Conservation (phyloP, 1,140 invertebrate species). For the Zaprionus nigranus region DNA sequence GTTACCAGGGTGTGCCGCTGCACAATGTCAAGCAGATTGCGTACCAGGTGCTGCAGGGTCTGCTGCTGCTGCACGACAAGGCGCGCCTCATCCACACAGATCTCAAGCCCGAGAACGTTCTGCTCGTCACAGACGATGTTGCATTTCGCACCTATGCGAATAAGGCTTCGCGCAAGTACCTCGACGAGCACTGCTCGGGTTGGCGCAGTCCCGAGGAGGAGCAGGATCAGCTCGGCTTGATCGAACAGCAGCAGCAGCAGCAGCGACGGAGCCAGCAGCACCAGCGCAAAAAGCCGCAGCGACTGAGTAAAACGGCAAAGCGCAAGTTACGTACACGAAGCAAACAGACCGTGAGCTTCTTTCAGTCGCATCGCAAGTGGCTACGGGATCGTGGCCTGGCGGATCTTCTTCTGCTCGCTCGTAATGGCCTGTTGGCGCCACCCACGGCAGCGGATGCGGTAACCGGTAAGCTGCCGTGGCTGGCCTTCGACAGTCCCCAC, state of each 20-base stretch:
- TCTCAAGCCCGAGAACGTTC: slow-evolving; percentile 99
- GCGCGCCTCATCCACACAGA: slow-evolving; percentile 99
- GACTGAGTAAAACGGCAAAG: slow-evolving; percentile 43
- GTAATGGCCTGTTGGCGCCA: background rate
- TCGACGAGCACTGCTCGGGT: slow-evolving; percentile 88
- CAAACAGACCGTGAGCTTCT: slow-evolving; percentile 90
- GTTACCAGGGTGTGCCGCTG: slow-evolving; percentile 97
- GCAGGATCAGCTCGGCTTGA: background rate
- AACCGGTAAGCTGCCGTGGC: slow-evolving; percentile 30
- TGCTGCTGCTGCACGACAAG: slow-evolving; percentile 97
- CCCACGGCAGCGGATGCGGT: slow-evolving; percentile 25
- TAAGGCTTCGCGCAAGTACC: slow-evolving; percentile 93
- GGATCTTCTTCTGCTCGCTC: slow-evolving; percentile 50
- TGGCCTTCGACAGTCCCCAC: slow-evolving; percentile 46
- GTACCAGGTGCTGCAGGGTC: slow-evolving; percentile 97
- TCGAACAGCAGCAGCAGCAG: background rate
- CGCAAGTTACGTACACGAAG: slow-evolving; percentile 77
- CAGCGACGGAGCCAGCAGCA: background rate
- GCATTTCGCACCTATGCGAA: slow-evolving; percentile 94
- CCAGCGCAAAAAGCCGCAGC: slow-evolving; percentile 2
- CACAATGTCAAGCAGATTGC: slow-evolving; percentile 97
- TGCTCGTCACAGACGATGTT: slow-evolving; percentile 93
- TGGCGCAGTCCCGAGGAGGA: background rate
- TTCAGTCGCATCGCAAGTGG: slow-evolving; percentile 51
- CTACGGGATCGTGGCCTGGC: slow-evolving; percentile 45